These are phyloP conservation scores for Orthosia incerta DNA, from an alignment of 2,888 invertebrate species.

Conservation along the genomic window DNA sequence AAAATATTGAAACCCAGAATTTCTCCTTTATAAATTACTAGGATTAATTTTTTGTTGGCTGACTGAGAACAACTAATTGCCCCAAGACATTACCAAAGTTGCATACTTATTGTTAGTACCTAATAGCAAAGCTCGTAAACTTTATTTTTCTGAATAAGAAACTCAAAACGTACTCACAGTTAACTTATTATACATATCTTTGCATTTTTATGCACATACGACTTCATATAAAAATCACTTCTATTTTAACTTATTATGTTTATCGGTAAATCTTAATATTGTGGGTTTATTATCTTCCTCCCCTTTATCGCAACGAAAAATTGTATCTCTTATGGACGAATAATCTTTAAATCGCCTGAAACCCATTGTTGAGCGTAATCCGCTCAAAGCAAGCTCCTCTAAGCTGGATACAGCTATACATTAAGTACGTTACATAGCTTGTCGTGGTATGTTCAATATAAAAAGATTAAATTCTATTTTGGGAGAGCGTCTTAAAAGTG, in stretches of 20 bases:
- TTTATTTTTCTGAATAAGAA: not conserved
- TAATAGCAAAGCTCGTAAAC: not conserved
- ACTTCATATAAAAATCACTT: not conserved
- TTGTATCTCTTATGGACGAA: conserved; percentile 12
- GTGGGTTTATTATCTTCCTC: not conserved
- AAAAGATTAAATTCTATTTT: conserved; percentile 20
- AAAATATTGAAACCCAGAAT: no score
- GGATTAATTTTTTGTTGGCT: not conserved
- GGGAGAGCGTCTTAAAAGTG: not conserved
- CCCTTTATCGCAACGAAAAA: not conserved
- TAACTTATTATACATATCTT: not conserved
- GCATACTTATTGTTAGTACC: not conserved
- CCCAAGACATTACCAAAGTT: not conserved
- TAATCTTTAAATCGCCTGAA: conserved; percentile 31
- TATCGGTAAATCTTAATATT: not conserved
- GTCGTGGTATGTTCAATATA: not conserved
- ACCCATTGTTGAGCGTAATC: conserved; percentile 51
- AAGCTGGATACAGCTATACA: conserved; percentile 33
- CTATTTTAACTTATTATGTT: not conserved
- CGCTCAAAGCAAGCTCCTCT: conserved; percentile 39
- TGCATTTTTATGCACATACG: not conserved
- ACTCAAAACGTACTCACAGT: not conserved
- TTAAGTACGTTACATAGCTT: conserved; percentile 6
- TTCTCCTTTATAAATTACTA: no score
- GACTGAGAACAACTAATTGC: not conserved